Conservation (phyloP, 1,140 invertebrate species). For the Neodiprion virginianus region DNA sequence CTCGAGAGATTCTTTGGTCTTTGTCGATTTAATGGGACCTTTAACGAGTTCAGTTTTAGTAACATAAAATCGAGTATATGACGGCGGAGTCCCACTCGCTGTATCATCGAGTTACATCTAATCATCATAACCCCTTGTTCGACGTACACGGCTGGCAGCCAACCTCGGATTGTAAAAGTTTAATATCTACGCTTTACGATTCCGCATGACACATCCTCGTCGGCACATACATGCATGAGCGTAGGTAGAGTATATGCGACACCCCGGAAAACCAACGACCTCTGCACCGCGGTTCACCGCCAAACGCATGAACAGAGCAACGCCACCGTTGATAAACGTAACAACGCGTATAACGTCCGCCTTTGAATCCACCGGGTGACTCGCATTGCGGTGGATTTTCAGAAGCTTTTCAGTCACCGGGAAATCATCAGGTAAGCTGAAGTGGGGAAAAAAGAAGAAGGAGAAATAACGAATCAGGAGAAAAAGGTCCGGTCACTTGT, state of each 20-base stretch:
- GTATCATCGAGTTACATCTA: constrained; percentile 62
- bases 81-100: constrained; percentile 9
- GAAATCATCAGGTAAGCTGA: too few relatives aligned
- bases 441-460: too few relatives aligned
- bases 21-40: constrained; percentile 57
- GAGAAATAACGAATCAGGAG: too few relatives aligned
- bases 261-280: too few relatives aligned
- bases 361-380: too few relatives aligned
- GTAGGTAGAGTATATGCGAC: neutral
- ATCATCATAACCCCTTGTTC: constrained; percentile 60
- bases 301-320: too few relatives aligned
- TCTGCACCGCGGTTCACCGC: too few relatives aligned
- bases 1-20: constrained; percentile 43
- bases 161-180: constrained; percentile 57
- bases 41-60: constrained; percentile 50
- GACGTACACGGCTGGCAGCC: constrained; percentile 36
- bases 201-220: constrained; percentile 42
- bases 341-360: too few relatives aligned
- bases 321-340: too few relatives aligned
- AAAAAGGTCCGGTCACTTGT: too few relatives aligned
- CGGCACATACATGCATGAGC: neutral
- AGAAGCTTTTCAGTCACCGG: too few relatives aligned
- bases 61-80: constrained; percentile 29
- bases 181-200: constrained; percentile 61
- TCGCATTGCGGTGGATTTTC: too few relatives aligned